Evolutionary conservation across 2,113 vertebrate genomes (phyloP).

Genomic region (Myotis davidii): DNA sequence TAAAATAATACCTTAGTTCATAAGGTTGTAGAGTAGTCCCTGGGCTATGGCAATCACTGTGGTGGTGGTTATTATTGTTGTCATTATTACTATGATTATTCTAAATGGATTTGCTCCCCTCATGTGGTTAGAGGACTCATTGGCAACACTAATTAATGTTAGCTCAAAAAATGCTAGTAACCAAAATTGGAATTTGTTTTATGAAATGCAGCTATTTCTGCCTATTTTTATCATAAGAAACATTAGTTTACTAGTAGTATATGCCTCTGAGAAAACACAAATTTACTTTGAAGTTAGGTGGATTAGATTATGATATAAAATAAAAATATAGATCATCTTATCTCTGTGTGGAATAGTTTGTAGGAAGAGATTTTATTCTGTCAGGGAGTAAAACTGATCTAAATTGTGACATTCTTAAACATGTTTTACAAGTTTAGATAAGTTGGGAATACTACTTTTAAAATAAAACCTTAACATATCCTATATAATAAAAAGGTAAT

Average conservation of each 20-base stretch:
- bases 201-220: background rate
- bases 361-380: background rate
- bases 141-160: background rate
- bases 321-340: background rate
- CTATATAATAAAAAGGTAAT: too few relatives aligned
- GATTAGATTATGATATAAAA: background rate
- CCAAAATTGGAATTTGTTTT: background rate
- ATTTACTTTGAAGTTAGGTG: conserved; percentile 24
- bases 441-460: background rate
- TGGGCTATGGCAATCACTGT: background rate
- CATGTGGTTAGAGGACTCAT: background rate
- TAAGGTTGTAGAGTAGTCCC: background rate
- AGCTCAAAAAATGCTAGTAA: background rate
- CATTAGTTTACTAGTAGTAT: background rate
- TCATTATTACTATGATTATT: background rate
- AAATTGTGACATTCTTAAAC: background rate
- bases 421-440: background rate
- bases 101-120: background rate
- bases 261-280: background rate
- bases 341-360: background rate
- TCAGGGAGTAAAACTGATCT: background rate
- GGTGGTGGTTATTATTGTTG: background rate
- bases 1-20: background rate
- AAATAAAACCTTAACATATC: too few relatives aligned
- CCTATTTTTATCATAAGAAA: conserved; percentile 31